Conservation (phyloP, 2,113 vertebrate species). For the Cephalopholis sonnerati region DNA sequence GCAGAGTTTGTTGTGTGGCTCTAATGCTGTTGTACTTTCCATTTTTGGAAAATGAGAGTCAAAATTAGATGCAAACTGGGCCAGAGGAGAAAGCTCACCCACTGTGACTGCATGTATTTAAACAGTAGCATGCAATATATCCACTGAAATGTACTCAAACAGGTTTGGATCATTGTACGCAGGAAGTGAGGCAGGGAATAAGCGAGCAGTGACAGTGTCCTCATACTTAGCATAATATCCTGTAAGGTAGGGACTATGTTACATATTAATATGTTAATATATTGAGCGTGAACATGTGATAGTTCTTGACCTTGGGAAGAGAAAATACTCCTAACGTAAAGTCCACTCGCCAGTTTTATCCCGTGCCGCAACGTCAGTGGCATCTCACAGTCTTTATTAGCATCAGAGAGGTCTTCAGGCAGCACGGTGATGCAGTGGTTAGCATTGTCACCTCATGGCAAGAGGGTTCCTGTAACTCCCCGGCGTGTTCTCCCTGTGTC, state of each 20-base stretch:
- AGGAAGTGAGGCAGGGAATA: neutral
- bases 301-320: neutral
- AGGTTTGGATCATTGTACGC: neutral
- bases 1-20: neutral
- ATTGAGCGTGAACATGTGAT: neutral
- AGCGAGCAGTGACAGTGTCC: neutral
- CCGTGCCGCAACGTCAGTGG: no score
- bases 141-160: neutral
- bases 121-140: neutral
- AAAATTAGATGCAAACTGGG: neutral
- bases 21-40: neutral
- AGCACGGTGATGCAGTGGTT: no score
- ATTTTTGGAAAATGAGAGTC: slow-evolving; percentile 3
- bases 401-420: no score
- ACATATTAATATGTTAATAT: no score
- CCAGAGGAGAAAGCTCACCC: neutral
- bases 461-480: no score
- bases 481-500: no score
- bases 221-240: neutral
- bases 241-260: no score
- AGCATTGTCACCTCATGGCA: no score
- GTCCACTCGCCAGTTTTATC: no score
- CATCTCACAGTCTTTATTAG: no score
- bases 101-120: slow-evolving; percentile 1
- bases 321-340: no score